phyloP scores from a whole-genome alignment of 2,797 vertebrate genomes.

The Poeciliopsis paucimaculata region DNA sequence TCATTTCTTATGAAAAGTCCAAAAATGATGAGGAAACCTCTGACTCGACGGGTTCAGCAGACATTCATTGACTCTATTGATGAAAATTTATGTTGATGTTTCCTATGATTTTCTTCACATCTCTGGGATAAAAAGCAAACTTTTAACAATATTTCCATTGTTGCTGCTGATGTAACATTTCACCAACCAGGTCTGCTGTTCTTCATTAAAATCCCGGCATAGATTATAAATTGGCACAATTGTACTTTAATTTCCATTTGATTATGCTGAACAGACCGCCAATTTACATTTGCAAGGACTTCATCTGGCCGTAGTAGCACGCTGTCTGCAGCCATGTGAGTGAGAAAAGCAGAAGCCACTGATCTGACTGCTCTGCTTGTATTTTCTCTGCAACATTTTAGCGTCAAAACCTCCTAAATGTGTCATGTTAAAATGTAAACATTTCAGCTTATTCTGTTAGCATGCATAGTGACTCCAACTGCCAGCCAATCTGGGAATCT shows the following conservation, averaged over 20 bases:
- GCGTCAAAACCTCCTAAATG: not conserved
- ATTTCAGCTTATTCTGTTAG: conserved; percentile 2
- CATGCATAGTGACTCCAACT: not conserved
- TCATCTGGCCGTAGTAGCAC: conserved; percentile 53
- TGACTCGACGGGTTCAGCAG: not conserved
- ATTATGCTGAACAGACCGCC: conserved; percentile 78
- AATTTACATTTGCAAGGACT: conserved; percentile 84
- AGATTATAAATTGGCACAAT: conserved; percentile 80
- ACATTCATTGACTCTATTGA: not conserved
- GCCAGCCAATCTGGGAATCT: not conserved
- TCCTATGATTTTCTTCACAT: not conserved
- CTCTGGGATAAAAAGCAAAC: not conserved
- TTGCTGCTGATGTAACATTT: conserved; percentile 74
- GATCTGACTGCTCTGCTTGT: conserved; percentile 2
- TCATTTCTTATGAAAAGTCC: no score
- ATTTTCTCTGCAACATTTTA: not conserved
- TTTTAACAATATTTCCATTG: conserved; percentile 47
- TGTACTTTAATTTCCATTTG: conserved; percentile 83
- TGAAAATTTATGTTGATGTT: not conserved
- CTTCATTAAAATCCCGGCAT: conserved; percentile 80
- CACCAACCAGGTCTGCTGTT: conserved; percentile 62
- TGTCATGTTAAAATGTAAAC: not conserved
- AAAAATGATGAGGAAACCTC: no score
- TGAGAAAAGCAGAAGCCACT: conserved; percentile 12
- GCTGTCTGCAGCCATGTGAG: conserved; percentile 34